Conservation (phyloP, 2,888 invertebrate species). For the Aleiodes testaceus region DNA sequence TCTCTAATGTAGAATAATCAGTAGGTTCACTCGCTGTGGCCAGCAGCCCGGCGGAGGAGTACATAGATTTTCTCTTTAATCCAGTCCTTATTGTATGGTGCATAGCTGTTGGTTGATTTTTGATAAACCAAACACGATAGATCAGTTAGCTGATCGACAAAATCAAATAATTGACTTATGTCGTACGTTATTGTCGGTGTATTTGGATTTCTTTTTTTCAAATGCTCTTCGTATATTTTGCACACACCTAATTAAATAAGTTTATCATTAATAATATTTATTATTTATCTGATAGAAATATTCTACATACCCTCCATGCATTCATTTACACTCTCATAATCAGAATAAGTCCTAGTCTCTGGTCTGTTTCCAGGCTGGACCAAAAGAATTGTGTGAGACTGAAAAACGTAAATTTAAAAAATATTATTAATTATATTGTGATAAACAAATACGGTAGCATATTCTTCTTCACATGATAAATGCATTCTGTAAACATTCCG, state of each 20-base stretch:
- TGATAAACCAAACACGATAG: slow-evolving; percentile 97
- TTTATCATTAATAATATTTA: not conserved
- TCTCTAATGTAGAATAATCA: not conserved
- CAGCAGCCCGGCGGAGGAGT: slow-evolving; percentile 92
- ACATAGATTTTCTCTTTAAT: slow-evolving; percentile 99
- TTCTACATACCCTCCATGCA: slow-evolving; percentile 89
- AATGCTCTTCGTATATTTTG: slow-evolving; percentile 98
- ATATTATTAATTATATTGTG: slow-evolving; percentile 58
- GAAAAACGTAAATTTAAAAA: slow-evolving; percentile 63
- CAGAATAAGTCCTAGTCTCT: slow-evolving; percentile 97
- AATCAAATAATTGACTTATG: slow-evolving; percentile 97
- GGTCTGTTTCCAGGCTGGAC: slow-evolving; percentile 95
- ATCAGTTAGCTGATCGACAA: slow-evolving; percentile 96
- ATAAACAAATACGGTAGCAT: not conserved
- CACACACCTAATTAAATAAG: slow-evolving; percentile 82
- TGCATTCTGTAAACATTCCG: slow-evolving; percentile 19
- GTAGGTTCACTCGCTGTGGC: slow-evolving; percentile 71
- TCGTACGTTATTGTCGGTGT: slow-evolving; percentile 98
- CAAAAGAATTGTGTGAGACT: slow-evolving; percentile 97
- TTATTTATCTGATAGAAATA: not conserved
- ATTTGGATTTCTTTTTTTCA: slow-evolving; percentile 95
- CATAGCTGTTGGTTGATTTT: slow-evolving; percentile 95
- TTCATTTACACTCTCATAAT: slow-evolving; percentile 98
- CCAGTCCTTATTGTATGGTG: slow-evolving; percentile 99
- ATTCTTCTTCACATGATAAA: not conserved